Evolutionary conservation across 1,140 invertebrate species (phyloP).

Genomic region (Caenorhabditis tropicalis): DNA sequence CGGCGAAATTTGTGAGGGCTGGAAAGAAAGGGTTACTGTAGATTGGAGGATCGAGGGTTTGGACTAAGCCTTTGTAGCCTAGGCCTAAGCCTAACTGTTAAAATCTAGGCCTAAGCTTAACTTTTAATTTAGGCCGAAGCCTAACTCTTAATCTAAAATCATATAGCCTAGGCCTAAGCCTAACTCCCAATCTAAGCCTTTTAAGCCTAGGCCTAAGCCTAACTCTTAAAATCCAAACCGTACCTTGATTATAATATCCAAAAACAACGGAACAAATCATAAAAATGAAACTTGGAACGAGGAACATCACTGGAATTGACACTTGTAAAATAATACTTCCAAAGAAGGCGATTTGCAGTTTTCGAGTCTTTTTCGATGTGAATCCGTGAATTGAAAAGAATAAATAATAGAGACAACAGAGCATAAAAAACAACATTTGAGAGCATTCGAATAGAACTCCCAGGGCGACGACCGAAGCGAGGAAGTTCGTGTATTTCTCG

Average conservation of each 20-base stretch:
- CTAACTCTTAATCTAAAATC: too few relatives aligned
- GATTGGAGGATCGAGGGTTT: neutral
- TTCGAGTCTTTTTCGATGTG: neutral
- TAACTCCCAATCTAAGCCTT: too few relatives aligned
- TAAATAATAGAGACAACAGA: neutral
- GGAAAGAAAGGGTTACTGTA: neutral
- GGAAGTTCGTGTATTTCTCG: neutral
- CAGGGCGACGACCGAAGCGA: neutral
- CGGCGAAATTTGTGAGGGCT: neutral
- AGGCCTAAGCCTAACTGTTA: too few relatives aligned
- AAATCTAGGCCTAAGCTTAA: too few relatives aligned
- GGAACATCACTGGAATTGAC: neutral
- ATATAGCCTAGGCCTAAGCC: too few relatives aligned
- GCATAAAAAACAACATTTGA: constrained; percentile 4
- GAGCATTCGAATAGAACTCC: neutral
- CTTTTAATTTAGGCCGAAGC: too few relatives aligned
- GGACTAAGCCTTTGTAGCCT: too few relatives aligned
- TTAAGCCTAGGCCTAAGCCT: too few relatives aligned
- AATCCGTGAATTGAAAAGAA: neutral
- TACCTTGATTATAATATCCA: constrained; percentile 17
- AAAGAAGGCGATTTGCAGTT: neutral
- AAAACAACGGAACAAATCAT: neutral
- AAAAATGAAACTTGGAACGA: neutral
- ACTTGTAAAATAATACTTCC: constrained; percentile 22
- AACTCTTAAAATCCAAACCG: neutral